These are phyloP conservation scores for Rhinogobius similis DNA, from an alignment of 2,113 vertebrate genomes.

Conservation along the genomic window DNA sequence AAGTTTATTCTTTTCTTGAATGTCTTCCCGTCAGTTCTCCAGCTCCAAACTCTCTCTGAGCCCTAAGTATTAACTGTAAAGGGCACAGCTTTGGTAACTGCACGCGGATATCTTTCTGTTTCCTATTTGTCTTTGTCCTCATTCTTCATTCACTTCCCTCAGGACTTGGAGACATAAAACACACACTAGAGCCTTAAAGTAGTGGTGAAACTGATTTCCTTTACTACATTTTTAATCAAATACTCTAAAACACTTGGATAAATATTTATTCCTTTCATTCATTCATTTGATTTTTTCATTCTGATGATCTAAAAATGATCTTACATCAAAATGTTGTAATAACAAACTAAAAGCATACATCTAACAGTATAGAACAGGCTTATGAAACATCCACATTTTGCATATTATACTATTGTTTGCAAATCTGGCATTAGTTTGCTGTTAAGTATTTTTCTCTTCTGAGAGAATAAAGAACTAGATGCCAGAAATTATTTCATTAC, in stretches of 20 bases:
- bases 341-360: no score
- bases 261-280: no score
- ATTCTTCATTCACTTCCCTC: conserved; percentile 5
- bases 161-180: neutral
- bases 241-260: neutral
- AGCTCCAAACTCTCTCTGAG: conserved; percentile 30
- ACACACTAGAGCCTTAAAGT: neutral
- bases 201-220: neutral
- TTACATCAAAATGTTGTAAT: no score
- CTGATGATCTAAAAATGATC: no score
- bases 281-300: no score
- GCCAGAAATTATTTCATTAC: neutral
- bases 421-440: no score
- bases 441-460: no score
- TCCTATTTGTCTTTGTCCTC: conserved; percentile 15
- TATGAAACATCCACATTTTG: no score
- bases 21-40: conserved; percentile 21
- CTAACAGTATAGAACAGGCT: no score
- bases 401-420: no score
- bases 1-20: neutral
- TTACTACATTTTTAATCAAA: neutral
- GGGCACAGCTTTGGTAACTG: conserved; percentile 46
- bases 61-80: conserved; percentile 49
- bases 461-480: neutral
- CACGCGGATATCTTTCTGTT: conserved; percentile 32